Conservation (phyloP, 2,888 invertebrate species). For the Drosophila lutescens region DNA sequence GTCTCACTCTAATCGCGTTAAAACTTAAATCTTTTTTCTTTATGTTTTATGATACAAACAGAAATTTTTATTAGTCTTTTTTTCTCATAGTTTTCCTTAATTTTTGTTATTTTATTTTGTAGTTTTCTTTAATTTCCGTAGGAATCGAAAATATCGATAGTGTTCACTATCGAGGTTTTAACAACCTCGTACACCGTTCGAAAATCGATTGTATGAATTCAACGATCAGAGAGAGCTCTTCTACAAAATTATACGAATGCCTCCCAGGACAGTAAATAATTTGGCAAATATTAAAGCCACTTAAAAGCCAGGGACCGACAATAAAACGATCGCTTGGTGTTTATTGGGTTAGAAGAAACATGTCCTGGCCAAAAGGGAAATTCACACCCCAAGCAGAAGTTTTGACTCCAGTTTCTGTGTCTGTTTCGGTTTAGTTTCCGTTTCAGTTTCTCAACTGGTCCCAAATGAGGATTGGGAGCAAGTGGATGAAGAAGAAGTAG, state of each 20-base stretch:
- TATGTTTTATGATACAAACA: no score
- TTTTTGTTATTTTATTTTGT: no score
- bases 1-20: no score
- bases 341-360: slow-evolving; percentile 17
- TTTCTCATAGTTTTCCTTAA: no score
- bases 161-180: no score
- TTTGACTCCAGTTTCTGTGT: slow-evolving; percentile 15
- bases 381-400: slow-evolving; percentile 20
- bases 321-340: slow-evolving; percentile 11
- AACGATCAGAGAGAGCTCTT: neutral
- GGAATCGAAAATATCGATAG: no score
- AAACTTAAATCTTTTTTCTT: no score
- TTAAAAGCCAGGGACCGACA: neutral
- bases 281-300: slow-evolving; percentile 34
- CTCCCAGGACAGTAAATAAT: slow-evolving; percentile 28
- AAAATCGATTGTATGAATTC: slow-evolving; percentile 18
- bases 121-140: no score
- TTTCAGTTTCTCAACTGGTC: slow-evolving; percentile 32
- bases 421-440: slow-evolving; percentile 26
- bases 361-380: slow-evolving; percentile 12
- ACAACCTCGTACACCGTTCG: no score
- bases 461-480: slow-evolving; percentile 36
- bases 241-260: slow-evolving; percentile 2
- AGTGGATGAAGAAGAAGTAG: slow-evolving; percentile 11
- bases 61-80: no score